These are phyloP conservation scores for Solen grandis DNA, from an alignment of 1,140 invertebrate species.

Conservation along the genomic window DNA sequence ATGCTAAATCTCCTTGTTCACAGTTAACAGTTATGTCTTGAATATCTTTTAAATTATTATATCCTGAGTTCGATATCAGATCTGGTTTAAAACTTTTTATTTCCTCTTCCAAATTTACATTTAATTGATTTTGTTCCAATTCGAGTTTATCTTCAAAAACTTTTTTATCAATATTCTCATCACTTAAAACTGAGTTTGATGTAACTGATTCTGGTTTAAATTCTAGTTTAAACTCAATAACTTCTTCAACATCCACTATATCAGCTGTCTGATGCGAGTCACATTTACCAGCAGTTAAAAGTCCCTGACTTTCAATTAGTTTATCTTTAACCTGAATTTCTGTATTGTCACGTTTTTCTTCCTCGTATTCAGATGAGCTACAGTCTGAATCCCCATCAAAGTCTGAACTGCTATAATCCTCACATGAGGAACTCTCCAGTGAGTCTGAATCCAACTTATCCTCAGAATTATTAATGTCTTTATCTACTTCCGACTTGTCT, in stretches of 20 bases:
- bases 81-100: no score
- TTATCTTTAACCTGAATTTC: no score
- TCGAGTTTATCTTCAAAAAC: no score
- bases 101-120: no score
- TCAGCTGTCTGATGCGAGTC: neutral
- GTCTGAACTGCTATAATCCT: constrained; percentile 46
- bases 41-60: no score
- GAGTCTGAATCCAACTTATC: constrained; percentile 32
- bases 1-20: neutral
- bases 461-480: constrained; percentile 10
- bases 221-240: neutral
- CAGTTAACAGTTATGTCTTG: no score
- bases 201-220: neutral
- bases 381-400: constrained; percentile 36
- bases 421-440: constrained; percentile 39
- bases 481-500: no score
- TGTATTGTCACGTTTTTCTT: neutral
- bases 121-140: no score
- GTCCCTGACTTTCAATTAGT: no score
- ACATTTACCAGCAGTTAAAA: neutral
- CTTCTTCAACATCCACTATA: neutral
- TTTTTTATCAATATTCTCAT: no score
- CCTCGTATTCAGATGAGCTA: neutral
- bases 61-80: no score
- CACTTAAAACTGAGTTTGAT: no score